A percentile compares a stretch with the other conserved stretches of the same genome.
Conservation (phyloP, 1,140 invertebrate species). For the Hycleus phaleratus region DNA sequence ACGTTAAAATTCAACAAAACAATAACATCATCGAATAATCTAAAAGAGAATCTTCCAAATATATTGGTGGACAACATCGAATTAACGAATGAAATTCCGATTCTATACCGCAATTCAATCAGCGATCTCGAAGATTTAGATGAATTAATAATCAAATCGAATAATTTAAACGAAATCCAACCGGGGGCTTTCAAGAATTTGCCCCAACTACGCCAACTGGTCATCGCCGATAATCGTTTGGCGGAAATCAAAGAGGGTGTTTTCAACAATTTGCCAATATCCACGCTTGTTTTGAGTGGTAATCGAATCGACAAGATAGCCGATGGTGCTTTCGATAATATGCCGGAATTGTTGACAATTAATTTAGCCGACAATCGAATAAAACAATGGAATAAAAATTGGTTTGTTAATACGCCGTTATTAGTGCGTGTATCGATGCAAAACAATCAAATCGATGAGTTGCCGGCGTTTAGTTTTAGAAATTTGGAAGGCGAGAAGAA, state of each 20-base stretch:
- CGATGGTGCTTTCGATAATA: slow-evolving; percentile 3
- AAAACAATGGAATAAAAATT: slow-evolving; percentile 4
- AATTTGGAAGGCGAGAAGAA: slow-evolving; percentile 2
- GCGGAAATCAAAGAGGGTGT: slow-evolving; percentile 2
- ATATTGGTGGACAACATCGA: slow-evolving; percentile 18
- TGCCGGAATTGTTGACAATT: slow-evolving; percentile 4
- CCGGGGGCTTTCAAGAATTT: slow-evolving; percentile 24
- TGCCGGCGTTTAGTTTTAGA: not conserved
- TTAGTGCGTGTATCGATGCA: slow-evolving; percentile 4
- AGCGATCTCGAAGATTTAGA: slow-evolving; percentile 22
- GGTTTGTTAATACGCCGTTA: slow-evolving; percentile 3
- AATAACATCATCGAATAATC: slow-evolving; percentile 11
- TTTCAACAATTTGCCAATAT: slow-evolving; percentile 3
- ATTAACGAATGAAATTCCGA: slow-evolving; percentile 20
- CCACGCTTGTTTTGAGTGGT: slow-evolving; percentile 1
- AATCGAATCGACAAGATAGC: not conserved
- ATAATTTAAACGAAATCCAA: slow-evolving; percentile 18
- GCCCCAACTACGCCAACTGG: slow-evolving; percentile 4
- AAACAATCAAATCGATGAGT: slow-evolving; percentile 2
- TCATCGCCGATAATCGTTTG: not conserved
- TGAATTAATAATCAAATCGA: slow-evolving; percentile 23
- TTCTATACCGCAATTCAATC: slow-evolving; percentile 19
- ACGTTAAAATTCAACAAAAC: slow-evolving; percentile 23
- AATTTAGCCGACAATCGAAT: slow-evolving; percentile 4
- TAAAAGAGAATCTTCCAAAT: slow-evolving; percentile 20